A percentile compares a stretch with the other conserved stretches of the same genome.
Conservation (phyloP, 2,888 invertebrate species). For the Oscheius myriophilus region DNA sequence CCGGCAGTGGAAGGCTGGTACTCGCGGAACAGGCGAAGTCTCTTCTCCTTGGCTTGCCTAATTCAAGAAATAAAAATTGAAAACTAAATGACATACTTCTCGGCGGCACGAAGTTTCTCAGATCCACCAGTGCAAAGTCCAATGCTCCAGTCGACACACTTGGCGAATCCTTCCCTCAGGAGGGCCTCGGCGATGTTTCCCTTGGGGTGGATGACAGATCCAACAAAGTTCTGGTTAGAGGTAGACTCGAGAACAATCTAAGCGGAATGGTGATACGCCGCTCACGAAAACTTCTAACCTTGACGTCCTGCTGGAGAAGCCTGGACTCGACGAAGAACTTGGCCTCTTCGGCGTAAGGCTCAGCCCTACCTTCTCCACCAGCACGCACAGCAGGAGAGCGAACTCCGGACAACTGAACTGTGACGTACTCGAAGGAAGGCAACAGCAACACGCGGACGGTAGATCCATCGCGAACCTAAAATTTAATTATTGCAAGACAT, state of each 20-base stretch:
- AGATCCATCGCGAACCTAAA: conserved; percentile 83
- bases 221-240: conserved; percentile 91
- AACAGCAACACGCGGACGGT: conserved; percentile 90
- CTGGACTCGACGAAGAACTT: conserved; percentile 90
- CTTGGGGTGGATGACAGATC: conserved; percentile 87
- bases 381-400: conserved; percentile 51
- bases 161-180: conserved; percentile 87
- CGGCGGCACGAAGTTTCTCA: conserved; percentile 84
- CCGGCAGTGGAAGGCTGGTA: conserved; percentile 78
- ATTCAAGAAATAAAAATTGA: conserved; percentile 2
- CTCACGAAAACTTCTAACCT: conserved; percentile 74
- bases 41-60: conserved; percentile 84
- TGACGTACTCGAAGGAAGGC: conserved; percentile 89
- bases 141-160: conserved; percentile 92
- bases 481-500: too few relatives aligned
- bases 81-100: conserved; percentile 75
- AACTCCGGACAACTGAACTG: conserved; percentile 94
- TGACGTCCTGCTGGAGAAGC: conserved; percentile 88
- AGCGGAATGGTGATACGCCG: not conserved
- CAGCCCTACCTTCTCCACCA: conserved; percentile 72
- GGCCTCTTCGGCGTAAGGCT: conserved; percentile 86
- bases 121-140: conserved; percentile 84
- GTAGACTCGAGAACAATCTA: conserved; percentile 87
- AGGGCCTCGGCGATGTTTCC: conserved; percentile 91
- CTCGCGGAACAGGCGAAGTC: conserved; percentile 88